Evolutionary conservation across 2,113 vertebrate species (phyloP).

Genomic region (Channa argus): DNA sequence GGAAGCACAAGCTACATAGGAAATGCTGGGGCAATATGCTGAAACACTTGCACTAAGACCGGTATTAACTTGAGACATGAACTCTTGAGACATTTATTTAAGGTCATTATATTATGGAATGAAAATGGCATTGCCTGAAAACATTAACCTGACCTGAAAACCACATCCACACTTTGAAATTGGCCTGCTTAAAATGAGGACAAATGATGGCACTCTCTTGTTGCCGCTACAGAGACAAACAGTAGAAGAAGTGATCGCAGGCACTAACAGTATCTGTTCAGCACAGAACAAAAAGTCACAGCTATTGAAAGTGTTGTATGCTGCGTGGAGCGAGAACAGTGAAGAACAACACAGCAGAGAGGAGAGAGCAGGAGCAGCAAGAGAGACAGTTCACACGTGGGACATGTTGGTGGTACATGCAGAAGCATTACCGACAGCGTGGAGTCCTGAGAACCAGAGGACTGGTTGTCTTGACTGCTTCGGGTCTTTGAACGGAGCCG

Average conservation of each 20-base stretch:
- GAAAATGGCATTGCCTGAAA: neutral
- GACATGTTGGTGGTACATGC: slow-evolving; percentile 5
- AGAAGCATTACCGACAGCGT: slow-evolving; percentile 84
- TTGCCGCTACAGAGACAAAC: neutral
- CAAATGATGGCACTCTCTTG: neutral
- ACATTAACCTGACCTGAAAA: neutral
- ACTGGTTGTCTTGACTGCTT: slow-evolving; percentile 85
- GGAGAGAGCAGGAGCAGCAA: slow-evolving; percentile 6
- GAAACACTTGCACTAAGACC: neutral
- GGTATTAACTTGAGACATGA: neutral
- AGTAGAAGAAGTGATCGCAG: neutral
- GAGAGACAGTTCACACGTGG: neutral
- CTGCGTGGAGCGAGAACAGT: slow-evolving; percentile 7
- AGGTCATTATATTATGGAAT: neutral
- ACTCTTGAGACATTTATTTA: neutral
- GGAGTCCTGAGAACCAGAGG: slow-evolving; percentile 88
- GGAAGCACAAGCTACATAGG: neutral
- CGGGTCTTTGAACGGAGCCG: slow-evolving; percentile 89
- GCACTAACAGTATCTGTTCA: neutral
- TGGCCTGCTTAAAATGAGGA: neutral
- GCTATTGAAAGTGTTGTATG: neutral
- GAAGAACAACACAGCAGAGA: slow-evolving; percentile 16
- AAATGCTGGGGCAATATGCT: neutral
- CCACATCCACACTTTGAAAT: neutral
- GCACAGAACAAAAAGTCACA: neutral